Evolutionary conservation across 1,140 invertebrate species (phyloP), one percentile per base, ranked within the genome.

Genomic region (Drosophila albomicans): DNA sequence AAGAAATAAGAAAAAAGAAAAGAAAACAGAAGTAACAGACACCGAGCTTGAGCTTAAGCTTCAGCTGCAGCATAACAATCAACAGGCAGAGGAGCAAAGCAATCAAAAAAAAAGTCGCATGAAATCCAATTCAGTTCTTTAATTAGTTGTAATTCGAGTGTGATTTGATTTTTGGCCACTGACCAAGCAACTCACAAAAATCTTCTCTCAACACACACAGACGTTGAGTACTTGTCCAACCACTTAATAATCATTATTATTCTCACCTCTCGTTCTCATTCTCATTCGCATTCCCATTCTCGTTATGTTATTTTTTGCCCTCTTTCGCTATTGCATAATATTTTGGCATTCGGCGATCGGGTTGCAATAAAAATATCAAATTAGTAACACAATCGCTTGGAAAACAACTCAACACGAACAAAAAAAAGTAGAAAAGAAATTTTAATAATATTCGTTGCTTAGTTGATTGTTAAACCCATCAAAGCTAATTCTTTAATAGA

Each of bases 81-180:
- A 54, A 35, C 20, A 25, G 20, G 20, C 20, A 25, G 3, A 25
- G 20, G 0, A n/a, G 16, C 35, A 32, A 41, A n/a, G 16, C 35
- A 49, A 69, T 62, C 57, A 52, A 52, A 15, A 15, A 15, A 25
- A 25, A 25, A 41, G 13, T 41, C 69, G 0, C 13, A 7, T 66
- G 10, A 52, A 66, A 52, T 41, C 32, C 51, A 69, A 69, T 56
- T 62, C 64, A 16, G 13, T 46, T 48, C 65, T 56, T 61, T 16
- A 75, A 69, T 75, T 70, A 71, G 48, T 0, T 71, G 72, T 64
- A 75, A 75, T 52, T 58, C 61, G 67, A 75, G 67, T 6, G 43
- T 57, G 38, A 70, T 70, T 70, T 64, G 51, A 43, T 64, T 70
- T 57, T 68, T 46, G 30, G 49, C 30, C 43, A 59, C 15, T 52